Evolutionary conservation across 2,888 invertebrate genomes (phyloP).

Genomic region (Scelioninae gen. 2): DNA sequence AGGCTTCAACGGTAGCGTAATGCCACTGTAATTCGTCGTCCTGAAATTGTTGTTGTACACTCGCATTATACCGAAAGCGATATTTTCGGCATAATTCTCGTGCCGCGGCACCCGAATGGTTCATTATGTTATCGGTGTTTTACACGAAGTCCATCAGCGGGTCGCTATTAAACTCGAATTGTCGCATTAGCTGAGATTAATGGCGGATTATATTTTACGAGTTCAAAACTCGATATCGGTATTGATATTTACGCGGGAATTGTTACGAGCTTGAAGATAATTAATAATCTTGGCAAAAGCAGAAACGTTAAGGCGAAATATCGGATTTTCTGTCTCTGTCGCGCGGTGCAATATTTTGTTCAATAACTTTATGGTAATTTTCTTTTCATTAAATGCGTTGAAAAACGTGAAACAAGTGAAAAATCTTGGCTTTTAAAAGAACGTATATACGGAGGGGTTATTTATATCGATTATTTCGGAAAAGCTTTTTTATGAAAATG

Average conservation of each 20-base stretch:
- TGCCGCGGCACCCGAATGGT: slow-evolving; percentile 23
- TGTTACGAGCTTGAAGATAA: too few species aligned
- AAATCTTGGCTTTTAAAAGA: too few species aligned
- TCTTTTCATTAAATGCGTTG: too few species aligned
- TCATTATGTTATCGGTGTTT: slow-evolving; percentile 55
- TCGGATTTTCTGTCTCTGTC: too few species aligned
- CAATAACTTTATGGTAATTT: too few species aligned
- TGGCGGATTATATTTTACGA: slow-evolving; percentile 38
- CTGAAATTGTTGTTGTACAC: slow-evolving; percentile 44
- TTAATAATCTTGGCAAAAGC: too few species aligned
- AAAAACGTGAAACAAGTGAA: too few species aligned
- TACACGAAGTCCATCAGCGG: slow-evolving; percentile 31
- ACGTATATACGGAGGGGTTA: too few species aligned
- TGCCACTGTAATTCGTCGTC: slow-evolving; percentile 43
- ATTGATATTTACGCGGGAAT: background rate
- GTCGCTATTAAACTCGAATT: slow-evolving; percentile 34
- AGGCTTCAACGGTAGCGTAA: slow-evolving; percentile 29
- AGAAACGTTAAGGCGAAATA: too few species aligned
- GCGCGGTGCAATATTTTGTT: too few species aligned
- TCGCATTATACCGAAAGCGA: slow-evolving; percentile 37
- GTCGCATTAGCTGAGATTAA: slow-evolving; percentile 27
- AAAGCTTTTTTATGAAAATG: too few species aligned
- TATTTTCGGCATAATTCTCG: slow-evolving; percentile 45
- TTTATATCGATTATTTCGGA: too few species aligned
- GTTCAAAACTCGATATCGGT: background rate